Percentiles rank a stretch among this genome's conserved stretches.
Conservation (phyloP, 1,140 invertebrate genomes). For the Drosophila quadrilineata region DNA sequence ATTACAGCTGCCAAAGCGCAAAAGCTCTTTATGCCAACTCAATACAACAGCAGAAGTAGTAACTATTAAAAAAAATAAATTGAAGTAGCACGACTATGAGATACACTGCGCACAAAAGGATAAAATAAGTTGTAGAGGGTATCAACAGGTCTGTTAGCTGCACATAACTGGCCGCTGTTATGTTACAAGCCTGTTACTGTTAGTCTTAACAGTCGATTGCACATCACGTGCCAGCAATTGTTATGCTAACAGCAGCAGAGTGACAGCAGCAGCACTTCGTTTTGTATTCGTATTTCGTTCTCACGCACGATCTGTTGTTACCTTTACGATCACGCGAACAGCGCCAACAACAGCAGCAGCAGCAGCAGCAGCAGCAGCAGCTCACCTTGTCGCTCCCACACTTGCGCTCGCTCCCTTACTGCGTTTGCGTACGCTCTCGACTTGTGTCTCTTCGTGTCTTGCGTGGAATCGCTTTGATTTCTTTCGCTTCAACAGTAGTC, state of each 20-base stretch:
- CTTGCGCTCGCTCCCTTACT: neutral
- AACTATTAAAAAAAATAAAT: too few relatives aligned
- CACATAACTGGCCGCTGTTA: neutral
- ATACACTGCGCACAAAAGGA: too few relatives aligned
- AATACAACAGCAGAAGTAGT: too few relatives aligned
- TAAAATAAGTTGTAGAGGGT: too few relatives aligned
- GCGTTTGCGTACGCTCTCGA: constrained; percentile 9
- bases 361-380: constrained; percentile 34
- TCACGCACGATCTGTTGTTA: constrained; percentile 30
- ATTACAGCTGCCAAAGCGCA: constrained; percentile 66
- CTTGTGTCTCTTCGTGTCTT: constrained; percentile 15
- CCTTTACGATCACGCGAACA: constrained; percentile 46
- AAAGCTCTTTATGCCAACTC: constrained; percentile 54
- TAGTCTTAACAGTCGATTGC: neutral
- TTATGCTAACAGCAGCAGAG: neutral
- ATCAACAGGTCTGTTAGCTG: constrained; percentile 17
- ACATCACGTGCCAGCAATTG: constrained; percentile 8
- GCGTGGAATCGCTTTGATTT: constrained; percentile 26
- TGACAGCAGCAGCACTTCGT: too few relatives aligned
- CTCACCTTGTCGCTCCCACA: constrained; percentile 16
- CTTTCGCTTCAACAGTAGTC: constrained; percentile 3
- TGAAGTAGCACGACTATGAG: too few relatives aligned
- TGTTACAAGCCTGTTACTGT: neutral
- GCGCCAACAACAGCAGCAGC: constrained; percentile 33
- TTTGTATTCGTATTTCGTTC: constrained; percentile 6